These are phyloP conservation scores for Platyura marginata DNA, from an alignment of 1,140 invertebrate species.

Conservation along the genomic window DNA sequence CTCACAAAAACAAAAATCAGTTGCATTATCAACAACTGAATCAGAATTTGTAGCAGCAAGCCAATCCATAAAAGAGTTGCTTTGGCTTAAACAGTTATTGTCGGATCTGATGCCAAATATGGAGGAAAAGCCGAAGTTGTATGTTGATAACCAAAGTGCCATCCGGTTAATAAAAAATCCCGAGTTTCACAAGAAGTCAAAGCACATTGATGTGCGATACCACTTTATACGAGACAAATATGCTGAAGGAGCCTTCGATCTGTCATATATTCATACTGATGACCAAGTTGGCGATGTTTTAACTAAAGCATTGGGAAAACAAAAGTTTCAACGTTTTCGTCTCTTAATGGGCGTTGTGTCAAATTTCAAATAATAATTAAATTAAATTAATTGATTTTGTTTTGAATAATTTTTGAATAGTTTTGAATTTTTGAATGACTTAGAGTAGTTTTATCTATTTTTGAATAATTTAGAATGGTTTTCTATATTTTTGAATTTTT, in stretches of 20 bases:
- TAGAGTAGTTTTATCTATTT: no score
- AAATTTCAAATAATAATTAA: no score
- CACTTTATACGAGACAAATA: slow-evolving; percentile 7
- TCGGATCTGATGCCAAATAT: slow-evolving; percentile 2
- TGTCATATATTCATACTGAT: slow-evolving; percentile 7
- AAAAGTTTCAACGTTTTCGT: no score
- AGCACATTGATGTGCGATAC: slow-evolving; percentile 10
- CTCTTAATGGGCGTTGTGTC: no score
- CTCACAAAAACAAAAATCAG: slow-evolving; percentile 16
- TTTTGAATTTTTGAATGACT: no score
- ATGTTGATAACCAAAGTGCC: slow-evolving; percentile 9
- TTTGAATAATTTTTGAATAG: no score
- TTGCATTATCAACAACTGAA: slow-evolving; percentile 22
- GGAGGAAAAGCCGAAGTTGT: slow-evolving; percentile 6
- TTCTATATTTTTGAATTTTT: no score
- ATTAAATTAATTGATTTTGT: no score
- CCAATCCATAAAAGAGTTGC: slow-evolving; percentile 12
- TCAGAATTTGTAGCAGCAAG: slow-evolving; percentile 21
- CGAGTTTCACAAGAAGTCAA: slow-evolving; percentile 5
- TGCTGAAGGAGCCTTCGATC: slow-evolving; percentile 4
- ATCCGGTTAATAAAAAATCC: slow-evolving; percentile 6
- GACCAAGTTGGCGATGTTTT: slow-evolving; percentile 10
- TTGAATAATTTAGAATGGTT: no score
- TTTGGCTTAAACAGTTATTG: slow-evolving; percentile 13
- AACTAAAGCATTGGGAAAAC: slow-evolving; percentile 7